Evolutionary conservation across 2,888 invertebrate species (phyloP).

Genomic region (Ectropis crepuscularia): DNA sequence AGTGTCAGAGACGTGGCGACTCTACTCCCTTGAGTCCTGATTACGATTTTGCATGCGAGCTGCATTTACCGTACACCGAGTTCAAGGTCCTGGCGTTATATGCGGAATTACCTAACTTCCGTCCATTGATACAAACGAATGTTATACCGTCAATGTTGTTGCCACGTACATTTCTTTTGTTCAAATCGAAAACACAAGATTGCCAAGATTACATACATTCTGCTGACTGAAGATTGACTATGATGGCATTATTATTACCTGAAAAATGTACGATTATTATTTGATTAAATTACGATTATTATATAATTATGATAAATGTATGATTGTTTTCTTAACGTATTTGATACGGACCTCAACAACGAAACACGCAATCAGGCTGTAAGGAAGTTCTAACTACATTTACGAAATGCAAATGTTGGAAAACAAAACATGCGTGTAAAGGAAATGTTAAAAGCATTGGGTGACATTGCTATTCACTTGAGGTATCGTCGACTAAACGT

Average conservation of each 20-base stretch:
- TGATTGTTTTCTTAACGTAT: background rate
- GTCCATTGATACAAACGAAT: conserved; percentile 18
- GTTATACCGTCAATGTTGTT: background rate
- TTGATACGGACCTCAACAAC: background rate
- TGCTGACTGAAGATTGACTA: too few species aligned
- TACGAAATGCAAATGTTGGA: background rate
- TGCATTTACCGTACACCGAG: conserved; percentile 27
- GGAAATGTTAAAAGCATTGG: conserved; percentile 6
- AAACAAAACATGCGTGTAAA: conserved; percentile 21
- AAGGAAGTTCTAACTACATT: background rate
- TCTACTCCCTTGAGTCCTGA: conserved; percentile 24
- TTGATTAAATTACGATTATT: too few species aligned
- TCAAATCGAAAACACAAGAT: background rate
- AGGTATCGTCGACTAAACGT: background rate
- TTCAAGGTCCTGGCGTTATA: conserved; percentile 31
- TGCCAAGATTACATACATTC: too few species aligned
- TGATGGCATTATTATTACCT: too few species aligned
- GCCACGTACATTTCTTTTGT: background rate
- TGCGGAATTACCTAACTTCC: conserved; percentile 29
- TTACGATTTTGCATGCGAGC: conserved; percentile 33
- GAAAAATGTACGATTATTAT: too few species aligned
- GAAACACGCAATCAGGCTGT: conserved; percentile 7
- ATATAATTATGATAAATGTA: too few species aligned
- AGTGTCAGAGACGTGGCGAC: conserved; percentile 6
- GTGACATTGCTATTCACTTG: conserved; percentile 4